A percentile compares a stretch with the other conserved stretches of the same genome.
These are phyloP conservation scores for Amphimedon queenslandica DNA, from an alignment of 37 sponge, comb jelly and placozoan genomes.

Conservation along the genomic window DNA sequence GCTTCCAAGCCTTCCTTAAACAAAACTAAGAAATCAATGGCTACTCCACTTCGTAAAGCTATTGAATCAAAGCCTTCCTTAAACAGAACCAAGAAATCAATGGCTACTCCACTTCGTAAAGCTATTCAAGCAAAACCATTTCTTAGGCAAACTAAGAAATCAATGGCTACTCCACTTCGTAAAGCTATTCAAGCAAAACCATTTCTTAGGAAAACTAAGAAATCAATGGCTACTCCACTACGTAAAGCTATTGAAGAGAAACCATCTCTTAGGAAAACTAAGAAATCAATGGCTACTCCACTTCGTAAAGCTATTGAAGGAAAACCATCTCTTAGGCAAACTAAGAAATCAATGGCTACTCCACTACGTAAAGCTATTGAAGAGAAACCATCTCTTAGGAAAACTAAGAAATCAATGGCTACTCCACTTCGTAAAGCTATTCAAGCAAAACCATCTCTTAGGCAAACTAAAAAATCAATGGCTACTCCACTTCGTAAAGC, in stretches of 20 bases:
- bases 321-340: constrained; percentile 20
- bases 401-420: constrained; percentile 42
- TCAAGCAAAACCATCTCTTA: constrained; percentile 14
- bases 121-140: constrained; percentile 31
- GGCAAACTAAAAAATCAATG: constrained; percentile 34
- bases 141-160: constrained; percentile 30
- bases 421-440: constrained; percentile 67
- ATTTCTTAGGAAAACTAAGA: constrained; percentile 40
- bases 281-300: constrained; percentile 28
- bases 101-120: constrained; percentile 51
- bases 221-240: constrained; percentile 48
- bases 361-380: constrained; percentile 55
- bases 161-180: constrained; percentile 56
- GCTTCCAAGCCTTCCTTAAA: not conserved
- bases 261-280: constrained; percentile 34
- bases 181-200: constrained; percentile 23
- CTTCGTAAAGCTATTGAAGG: constrained; percentile 8
- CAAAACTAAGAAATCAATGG: constrained; percentile 28
- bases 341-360: constrained; percentile 42
- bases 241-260: constrained; percentile 19
- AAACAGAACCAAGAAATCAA: not conserved
- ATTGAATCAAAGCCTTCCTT: constrained; percentile 9
- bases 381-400: constrained; percentile 23
- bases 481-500: constrained; percentile 23
- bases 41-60: constrained; percentile 32